Percentiles rank a stretch among this genome's conserved stretches.
phyloP scores from a whole-genome alignment of 2,888 invertebrate genomes.

The Serripes groenlandicus region DNA sequence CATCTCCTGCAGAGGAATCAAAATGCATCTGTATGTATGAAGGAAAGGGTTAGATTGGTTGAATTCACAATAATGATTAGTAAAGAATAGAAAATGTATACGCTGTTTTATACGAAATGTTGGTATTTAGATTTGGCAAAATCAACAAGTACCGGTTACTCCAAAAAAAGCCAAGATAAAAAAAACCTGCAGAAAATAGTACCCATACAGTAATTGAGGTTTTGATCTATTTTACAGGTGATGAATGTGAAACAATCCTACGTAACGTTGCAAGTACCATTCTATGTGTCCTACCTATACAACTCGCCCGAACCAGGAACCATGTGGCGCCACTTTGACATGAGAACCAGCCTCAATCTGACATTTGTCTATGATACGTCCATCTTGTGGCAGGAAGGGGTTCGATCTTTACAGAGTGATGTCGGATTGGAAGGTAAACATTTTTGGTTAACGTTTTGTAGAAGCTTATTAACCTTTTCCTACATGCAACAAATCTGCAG shows the following conservation, averaged over 20 bases:
- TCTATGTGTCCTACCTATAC: constrained; percentile 86
- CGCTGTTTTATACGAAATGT: too few species aligned
- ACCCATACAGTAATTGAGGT: too few species aligned
- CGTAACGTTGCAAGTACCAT: constrained; percentile 83
- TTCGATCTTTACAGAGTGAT: constrained; percentile 78
- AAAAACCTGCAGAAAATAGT: too few species aligned
- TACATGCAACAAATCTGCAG: background rate
- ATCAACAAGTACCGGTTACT: too few species aligned
- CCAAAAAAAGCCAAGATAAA: too few species aligned
- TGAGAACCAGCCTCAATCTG: constrained; percentile 81
- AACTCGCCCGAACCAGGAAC: constrained; percentile 81
- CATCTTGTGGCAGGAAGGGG: constrained; percentile 85
- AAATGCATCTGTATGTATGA: too few species aligned
- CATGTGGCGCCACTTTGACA: constrained; percentile 85
- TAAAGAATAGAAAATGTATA: too few species aligned
- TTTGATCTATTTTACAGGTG: constrained; percentile 73
- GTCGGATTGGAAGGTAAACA: constrained; percentile 31
- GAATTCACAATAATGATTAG: too few species aligned
- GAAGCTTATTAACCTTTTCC: background rate
- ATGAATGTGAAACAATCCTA: constrained; percentile 84
- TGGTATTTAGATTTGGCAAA: too few species aligned
- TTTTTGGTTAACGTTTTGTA: too few species aligned
- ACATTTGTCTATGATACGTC: constrained; percentile 86
- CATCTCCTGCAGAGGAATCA: too few species aligned
- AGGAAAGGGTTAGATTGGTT: too few species aligned